phyloP scores from a whole-genome alignment of 2,888 invertebrate species.

The Drosophila atroscutellata region DNA sequence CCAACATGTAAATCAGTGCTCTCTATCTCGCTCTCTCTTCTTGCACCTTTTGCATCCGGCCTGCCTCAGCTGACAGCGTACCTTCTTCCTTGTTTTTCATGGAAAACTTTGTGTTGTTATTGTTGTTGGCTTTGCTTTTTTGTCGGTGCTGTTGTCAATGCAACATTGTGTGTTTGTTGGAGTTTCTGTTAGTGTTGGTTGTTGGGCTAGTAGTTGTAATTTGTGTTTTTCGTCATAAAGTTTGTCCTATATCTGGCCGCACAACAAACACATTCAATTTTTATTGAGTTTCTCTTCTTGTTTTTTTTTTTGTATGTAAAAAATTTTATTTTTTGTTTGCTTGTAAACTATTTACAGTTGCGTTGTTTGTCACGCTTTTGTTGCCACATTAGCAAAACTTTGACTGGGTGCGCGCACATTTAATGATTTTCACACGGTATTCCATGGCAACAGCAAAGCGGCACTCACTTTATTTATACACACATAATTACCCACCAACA shows the following conservation, averaged over 20 bases:
- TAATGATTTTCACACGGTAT: slow-evolving; percentile 46
- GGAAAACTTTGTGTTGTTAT: slow-evolving; percentile 59
- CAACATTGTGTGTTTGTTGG: slow-evolving; percentile 7
- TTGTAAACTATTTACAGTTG: slow-evolving; percentile 61
- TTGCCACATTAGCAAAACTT: slow-evolving; percentile 56
- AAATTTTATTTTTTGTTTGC: slow-evolving; percentile 10
- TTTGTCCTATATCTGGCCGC: slow-evolving; percentile 55
- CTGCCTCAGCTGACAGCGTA: slow-evolving; percentile 22
- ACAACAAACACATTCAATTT: slow-evolving; percentile 62
- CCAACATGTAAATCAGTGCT: slow-evolving; percentile 76
- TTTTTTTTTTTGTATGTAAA: slow-evolving; percentile 23
- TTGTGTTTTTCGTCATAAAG: slow-evolving; percentile 76
- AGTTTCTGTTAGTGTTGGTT: slow-evolving; percentile 24
- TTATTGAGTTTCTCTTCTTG: slow-evolving; percentile 17
- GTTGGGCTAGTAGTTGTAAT: slow-evolving; percentile 63
- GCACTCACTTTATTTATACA: slow-evolving; percentile 40
- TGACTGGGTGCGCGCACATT: slow-evolving; percentile 28
- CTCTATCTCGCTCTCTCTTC: slow-evolving; percentile 53
- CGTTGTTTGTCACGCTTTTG: slow-evolving; percentile 53
- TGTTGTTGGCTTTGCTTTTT: slow-evolving; percentile 35
- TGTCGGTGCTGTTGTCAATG: slow-evolving; percentile 36
- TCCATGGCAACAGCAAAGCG: slow-evolving; percentile 33
- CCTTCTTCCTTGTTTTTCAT: slow-evolving; percentile 62
- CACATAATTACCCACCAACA: slow-evolving; percentile 17
- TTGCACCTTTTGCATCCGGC: slow-evolving; percentile 50